Conservation (phyloP, 2,888 invertebrate species). For the Synergus umbraculus region DNA sequence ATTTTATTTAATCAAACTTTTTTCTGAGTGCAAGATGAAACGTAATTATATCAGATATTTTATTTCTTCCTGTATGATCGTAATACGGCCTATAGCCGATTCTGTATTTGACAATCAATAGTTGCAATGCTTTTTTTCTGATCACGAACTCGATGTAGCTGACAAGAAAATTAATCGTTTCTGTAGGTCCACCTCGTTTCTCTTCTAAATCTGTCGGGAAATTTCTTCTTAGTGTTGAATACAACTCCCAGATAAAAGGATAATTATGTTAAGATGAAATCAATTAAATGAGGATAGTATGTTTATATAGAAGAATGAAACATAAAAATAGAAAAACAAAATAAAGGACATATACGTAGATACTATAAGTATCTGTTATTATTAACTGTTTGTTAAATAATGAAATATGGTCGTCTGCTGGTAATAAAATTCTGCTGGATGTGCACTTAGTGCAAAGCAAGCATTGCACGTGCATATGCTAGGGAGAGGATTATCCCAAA, state of each 20-base stretch:
- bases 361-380: too few species aligned
- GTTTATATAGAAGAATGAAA: too few species aligned
- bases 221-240: neutral
- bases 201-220: neutral
- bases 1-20: too few species aligned
- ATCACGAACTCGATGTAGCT: conserved; percentile 5
- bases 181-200: neutral
- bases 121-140: conserved; percentile 30
- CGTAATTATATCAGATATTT: neutral
- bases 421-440: conserved; percentile 32
- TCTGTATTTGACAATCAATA: conserved; percentile 31
- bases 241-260: neutral
- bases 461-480: conserved; percentile 42
- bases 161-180: conserved; percentile 29
- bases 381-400: conserved; percentile 7
- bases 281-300: neutral
- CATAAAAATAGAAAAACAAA: too few species aligned
- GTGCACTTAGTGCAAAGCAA: conserved; percentile 24
- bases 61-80: neutral
- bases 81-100: neutral
- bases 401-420: conserved; percentile 23
- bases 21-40: too few species aligned
- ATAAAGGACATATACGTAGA: too few species aligned
- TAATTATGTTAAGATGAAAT: neutral
- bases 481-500: conserved; percentile 66